Conservation (phyloP, 1,140 invertebrate genomes). For the Heterodera schachtii region DNA sequence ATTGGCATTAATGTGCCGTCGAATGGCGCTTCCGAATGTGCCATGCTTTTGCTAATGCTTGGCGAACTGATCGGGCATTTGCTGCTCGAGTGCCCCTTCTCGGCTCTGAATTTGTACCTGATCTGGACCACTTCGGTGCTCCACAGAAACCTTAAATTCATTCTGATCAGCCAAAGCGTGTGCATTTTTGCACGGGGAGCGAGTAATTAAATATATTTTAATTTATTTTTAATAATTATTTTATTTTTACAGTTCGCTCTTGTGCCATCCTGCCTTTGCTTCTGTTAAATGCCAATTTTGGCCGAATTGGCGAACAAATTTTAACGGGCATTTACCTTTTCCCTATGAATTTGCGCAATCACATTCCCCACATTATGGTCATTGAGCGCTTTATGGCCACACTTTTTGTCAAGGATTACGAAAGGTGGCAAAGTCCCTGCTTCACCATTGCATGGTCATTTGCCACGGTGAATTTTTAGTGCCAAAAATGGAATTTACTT, state of each 20-base stretch:
- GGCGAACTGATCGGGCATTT: constrained; percentile 18
- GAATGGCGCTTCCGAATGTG: not conserved
- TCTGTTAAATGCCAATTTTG: not conserved
- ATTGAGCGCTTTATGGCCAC: constrained; percentile 21
- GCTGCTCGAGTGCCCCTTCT: constrained; percentile 19
- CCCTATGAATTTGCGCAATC: constrained; percentile 11
- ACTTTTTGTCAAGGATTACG: constrained; percentile 13
- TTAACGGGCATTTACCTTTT: not conserved
- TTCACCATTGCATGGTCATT: constrained; percentile 7
- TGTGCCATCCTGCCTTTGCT: not conserved
- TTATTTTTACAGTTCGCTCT: not conserved
- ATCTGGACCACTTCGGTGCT: constrained; percentile 21
- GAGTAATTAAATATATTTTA: not conserved
- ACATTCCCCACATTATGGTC: not conserved
- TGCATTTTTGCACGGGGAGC: constrained; percentile 18
- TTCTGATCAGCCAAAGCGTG: constrained; percentile 19
- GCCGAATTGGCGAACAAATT: not conserved
- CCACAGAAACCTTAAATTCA: constrained; percentile 27
- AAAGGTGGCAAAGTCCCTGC: constrained; percentile 5
- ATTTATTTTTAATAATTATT: no score
- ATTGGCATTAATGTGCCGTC: no score
- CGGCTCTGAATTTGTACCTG: constrained; percentile 24
- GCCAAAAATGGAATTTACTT: no score
- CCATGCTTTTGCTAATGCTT: constrained; percentile 1
- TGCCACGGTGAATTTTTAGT: not conserved